phyloP scores from a whole-genome alignment of 1,140 invertebrate genomes.

The Campoletis sonorensis region DNA sequence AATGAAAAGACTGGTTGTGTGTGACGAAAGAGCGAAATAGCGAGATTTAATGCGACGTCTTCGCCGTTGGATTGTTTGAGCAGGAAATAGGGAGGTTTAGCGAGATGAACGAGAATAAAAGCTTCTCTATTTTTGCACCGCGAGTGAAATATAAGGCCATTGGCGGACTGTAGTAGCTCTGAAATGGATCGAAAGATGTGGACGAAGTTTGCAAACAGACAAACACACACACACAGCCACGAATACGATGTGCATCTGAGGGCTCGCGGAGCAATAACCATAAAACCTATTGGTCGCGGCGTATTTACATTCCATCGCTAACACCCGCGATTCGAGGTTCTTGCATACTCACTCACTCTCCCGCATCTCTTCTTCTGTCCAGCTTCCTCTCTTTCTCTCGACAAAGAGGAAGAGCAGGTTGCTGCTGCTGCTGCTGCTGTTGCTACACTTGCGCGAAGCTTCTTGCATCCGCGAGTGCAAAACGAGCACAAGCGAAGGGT shows the following conservation, averaged over 20 bases:
- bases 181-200: neutral
- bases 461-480: slow-evolving; percentile 4
- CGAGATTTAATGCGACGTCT: slow-evolving; percentile 22
- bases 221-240: slow-evolving; percentile 10
- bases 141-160: slow-evolving; percentile 2
- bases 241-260: slow-evolving; percentile 21
- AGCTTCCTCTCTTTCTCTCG: neutral
- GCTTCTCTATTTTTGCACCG: neutral
- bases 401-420: slow-evolving; percentile 24
- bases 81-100: slow-evolving; percentile 28
- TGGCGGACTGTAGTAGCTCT: slow-evolving; percentile 9
- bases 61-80: slow-evolving; percentile 25
- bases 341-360: slow-evolving; percentile 15
- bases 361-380: neutral
- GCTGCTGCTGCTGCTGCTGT: slow-evolving; percentile 8
- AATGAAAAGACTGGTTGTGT: slow-evolving; percentile 17
- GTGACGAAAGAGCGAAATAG: slow-evolving; percentile 19
- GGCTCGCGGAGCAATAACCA: slow-evolving; percentile 57
- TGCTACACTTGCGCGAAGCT: neutral
- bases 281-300: slow-evolving; percentile 64
- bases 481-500: neutral
- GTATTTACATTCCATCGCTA: slow-evolving; percentile 64
- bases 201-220: neutral
- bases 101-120: slow-evolving; percentile 19
- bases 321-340: slow-evolving; percentile 48